Conservation (phyloP, 2,113 vertebrate genomes). For the Alouatta palliata region DNA sequence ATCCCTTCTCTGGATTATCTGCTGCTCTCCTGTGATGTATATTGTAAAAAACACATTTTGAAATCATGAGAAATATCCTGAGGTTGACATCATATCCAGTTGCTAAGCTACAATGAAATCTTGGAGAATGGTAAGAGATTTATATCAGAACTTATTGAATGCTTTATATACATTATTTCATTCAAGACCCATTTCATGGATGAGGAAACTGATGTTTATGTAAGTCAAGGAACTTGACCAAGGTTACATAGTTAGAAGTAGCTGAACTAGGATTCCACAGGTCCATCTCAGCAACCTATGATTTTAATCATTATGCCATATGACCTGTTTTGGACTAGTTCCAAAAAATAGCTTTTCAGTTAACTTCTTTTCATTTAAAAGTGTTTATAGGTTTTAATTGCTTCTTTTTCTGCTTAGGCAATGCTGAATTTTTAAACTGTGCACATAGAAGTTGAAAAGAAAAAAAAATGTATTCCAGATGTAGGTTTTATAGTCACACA, state of each 20-base stretch:
- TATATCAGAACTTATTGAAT: neutral
- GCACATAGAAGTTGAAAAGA: neutral
- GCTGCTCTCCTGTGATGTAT: neutral
- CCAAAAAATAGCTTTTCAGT: neutral
- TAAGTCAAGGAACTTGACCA: neutral
- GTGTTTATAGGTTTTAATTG: neutral
- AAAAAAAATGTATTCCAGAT: neutral
- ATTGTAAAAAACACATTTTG: conserved; percentile 15
- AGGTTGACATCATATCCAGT: neutral
- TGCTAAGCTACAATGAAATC: neutral
- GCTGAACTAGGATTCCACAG: neutral
- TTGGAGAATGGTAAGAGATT: neutral
- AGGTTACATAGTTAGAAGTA: neutral
- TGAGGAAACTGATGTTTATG: neutral
- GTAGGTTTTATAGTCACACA: neutral
- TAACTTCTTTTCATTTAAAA: neutral
- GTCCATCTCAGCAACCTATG: neutral
- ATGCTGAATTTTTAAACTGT: neutral
- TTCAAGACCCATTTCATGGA: neutral
- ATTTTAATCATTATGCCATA: neutral
- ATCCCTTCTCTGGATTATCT: neutral
- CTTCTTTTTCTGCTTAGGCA: neutral
- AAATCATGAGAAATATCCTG: neutral
- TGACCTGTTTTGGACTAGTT: neutral
- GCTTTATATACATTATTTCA: neutral